These are phyloP conservation scores for Tangara arthus DNA, from an alignment of 2,797 vertebrate genomes.

Conservation along the genomic window DNA sequence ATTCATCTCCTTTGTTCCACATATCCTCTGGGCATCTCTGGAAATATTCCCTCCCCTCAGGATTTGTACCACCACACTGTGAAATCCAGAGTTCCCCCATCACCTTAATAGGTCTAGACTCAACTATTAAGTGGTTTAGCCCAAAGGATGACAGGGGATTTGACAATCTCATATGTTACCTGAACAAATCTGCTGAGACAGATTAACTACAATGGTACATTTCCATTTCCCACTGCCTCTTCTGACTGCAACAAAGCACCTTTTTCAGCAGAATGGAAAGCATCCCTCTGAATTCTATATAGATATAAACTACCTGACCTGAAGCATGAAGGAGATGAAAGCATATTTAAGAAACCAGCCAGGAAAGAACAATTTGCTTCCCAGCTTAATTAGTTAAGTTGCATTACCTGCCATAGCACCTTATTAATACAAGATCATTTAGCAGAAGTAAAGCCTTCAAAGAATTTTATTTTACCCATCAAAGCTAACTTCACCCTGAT, in stretches of 20 bases:
- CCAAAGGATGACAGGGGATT: constrained; percentile 29
- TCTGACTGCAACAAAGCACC: not conserved
- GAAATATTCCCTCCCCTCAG: not conserved
- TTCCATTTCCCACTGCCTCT: constrained; percentile 6
- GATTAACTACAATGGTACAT: not conserved
- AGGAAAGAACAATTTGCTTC: not conserved
- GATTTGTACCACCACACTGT: not conserved
- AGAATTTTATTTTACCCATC: not conserved
- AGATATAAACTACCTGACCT: not conserved
- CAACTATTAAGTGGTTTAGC: constrained; percentile 22
- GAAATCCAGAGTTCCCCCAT: not conserved
- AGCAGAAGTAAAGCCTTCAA: not conserved
- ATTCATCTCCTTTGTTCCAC: not conserved
- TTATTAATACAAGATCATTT: not conserved
- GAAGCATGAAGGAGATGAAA: not conserved
- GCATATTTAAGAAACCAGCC: not conserved
- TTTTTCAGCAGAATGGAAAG: not conserved
- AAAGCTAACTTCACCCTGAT: not conserved
- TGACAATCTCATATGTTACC: constrained; percentile 32
- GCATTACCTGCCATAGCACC: not conserved
- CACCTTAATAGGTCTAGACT: constrained; percentile 8
- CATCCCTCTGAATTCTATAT: not conserved
- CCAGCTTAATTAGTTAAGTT: not conserved
- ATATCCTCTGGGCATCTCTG: not conserved
- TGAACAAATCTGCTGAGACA: constrained; percentile 12